These are phyloP conservation scores for Mastigias papua DNA, from an alignment of 30 jellyfish, hydroid and myxozoan species.

Conservation along the genomic window DNA sequence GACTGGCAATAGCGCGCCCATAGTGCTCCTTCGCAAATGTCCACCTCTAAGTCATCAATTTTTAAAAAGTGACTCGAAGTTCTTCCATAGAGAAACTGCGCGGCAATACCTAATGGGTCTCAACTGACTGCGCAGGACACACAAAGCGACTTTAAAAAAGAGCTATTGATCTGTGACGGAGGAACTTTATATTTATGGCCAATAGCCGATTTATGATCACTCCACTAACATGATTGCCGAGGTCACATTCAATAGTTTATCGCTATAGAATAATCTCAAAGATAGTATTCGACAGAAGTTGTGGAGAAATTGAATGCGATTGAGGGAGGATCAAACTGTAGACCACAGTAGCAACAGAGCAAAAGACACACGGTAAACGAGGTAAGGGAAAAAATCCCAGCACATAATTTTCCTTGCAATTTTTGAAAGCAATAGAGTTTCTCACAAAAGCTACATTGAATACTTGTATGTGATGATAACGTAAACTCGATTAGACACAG, in stretches of 20 bases:
- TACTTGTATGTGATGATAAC: background rate
- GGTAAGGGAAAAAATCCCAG: background rate
- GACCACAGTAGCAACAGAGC: background rate
- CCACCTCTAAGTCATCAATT: background rate
- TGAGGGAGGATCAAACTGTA: background rate
- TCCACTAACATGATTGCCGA: background rate
- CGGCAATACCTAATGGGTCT: conserved; percentile 41
- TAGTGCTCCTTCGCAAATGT: too few species aligned
- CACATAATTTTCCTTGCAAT: too few species aligned
- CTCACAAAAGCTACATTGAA: background rate
- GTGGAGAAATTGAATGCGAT: background rate
- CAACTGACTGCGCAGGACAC: conserved; percentile 55
- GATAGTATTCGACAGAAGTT: background rate
- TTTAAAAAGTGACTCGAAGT: background rate
- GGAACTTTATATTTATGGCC: conserved; percentile 30
- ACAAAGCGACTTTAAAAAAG: conserved; percentile 44
- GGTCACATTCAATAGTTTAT: background rate
- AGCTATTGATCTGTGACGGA: conserved; percentile 51
- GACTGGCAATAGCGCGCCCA: too few species aligned
- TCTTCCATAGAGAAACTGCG: conserved; percentile 1
- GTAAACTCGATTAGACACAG: too few species aligned
- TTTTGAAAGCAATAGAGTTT: background rate
- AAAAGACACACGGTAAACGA: background rate
- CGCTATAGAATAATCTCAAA: background rate
- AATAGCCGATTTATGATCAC: background rate